Conservation (phyloP, 2,797 vertebrate species). For the Bovichtus diacanthus region DNA sequence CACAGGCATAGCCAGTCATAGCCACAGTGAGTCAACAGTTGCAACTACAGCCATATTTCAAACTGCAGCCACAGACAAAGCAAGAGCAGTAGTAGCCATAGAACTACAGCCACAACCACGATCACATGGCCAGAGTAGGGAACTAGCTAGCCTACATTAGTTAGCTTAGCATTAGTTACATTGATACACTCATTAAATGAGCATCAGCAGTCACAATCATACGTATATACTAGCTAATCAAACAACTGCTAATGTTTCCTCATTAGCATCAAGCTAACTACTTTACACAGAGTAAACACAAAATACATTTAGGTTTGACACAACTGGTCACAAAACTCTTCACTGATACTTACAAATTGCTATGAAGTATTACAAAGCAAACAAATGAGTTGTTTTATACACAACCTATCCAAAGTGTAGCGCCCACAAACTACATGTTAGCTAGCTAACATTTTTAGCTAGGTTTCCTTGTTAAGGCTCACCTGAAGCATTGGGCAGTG, state of each 20-base stretch:
- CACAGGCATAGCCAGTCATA: background rate
- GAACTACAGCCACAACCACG: background rate
- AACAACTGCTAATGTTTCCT: background rate
- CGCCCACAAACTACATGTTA: background rate
- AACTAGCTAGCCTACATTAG: background rate
- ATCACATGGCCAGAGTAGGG: background rate
- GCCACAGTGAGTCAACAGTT: background rate
- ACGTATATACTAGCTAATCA: background rate
- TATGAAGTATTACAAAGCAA: background rate
- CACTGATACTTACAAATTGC: background rate
- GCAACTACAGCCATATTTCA: background rate
- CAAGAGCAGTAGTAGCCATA: background rate
- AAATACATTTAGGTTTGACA: background rate
- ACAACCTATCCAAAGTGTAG: background rate
- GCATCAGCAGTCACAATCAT: background rate
- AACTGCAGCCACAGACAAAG: background rate
- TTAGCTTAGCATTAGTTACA: conserved; percentile 14
- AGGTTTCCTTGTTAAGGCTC: background rate
- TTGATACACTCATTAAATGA: background rate
- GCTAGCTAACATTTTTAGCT: background rate
- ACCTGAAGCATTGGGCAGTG: background rate
- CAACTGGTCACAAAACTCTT: background rate
- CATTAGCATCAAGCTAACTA: background rate
- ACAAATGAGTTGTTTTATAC: background rate
- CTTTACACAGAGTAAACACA: background rate